Base-by-base conservation (phyloP, 2,797 vertebrate genomes). In the Numenius phaeopus region DNA sequence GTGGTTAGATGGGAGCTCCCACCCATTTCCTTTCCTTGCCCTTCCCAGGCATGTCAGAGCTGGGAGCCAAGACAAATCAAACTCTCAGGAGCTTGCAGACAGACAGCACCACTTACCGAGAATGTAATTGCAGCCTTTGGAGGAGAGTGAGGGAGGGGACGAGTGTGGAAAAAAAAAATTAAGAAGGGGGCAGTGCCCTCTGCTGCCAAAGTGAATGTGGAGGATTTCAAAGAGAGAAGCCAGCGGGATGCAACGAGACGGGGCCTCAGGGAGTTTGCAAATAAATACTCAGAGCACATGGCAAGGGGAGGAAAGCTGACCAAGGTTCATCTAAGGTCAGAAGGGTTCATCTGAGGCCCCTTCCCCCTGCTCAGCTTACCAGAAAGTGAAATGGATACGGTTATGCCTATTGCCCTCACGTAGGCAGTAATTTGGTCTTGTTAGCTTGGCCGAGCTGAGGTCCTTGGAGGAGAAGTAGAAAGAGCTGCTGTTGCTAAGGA, bases 1-100 rank as follows among this genome's bases (percentile, higher is more conserved):
- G 97, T 83, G 97, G 97, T 97, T 96, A 83, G 91, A 65, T 78
- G 97, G 94, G 93, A 94, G 98, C 98, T 98, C 98, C 98, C 99
- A 99, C 99, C 99, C 99, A 99, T 99, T 99, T 99, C 99, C 99
- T 99, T 99, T 98, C 98, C 98, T 99, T 98, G 99, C 99, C 99
- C 99, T 99, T 99, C 99, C 99, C 99, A 99, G 98, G 98, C 99
- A 99, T 98, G 99, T 98, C 98, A 99, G 98, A 98, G 98, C 97
- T 88, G 96, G 98, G 96, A 98, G 99, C 99, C 99, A 99, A 99
- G 98, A 99, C 96, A 99, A 97, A 99, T 95, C 42, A 50, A 22
- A 62, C 58, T 8, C 83, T 88, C 57, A 8, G 79, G 90, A 89
- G 84, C 90, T 37, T 18, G 34, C 87, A 90, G 95, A 95, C 95